Conservation (phyloP, 2,113 vertebrate species). For the Gobiocypris rarus region DNA sequence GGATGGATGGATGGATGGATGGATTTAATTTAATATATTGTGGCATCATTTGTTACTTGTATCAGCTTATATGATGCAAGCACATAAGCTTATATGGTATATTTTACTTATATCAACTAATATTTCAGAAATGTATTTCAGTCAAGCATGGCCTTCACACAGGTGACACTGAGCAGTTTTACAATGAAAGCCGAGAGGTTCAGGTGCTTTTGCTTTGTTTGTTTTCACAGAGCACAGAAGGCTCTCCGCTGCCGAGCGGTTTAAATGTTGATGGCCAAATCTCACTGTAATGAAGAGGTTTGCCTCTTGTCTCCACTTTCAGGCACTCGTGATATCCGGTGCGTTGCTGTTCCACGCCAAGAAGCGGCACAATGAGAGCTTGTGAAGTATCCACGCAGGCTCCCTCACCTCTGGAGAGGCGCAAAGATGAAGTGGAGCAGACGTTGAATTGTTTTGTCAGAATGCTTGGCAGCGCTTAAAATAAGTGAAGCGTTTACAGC, state of each 20-base stretch:
- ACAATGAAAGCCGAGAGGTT: neutral
- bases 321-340: slow-evolving; percentile 24
- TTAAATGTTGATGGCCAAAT: slow-evolving; percentile 33
- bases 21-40: no score
- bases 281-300: slow-evolving; percentile 38
- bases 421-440: slow-evolving; percentile 28
- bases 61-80: no score
- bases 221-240: neutral
- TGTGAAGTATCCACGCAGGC: slow-evolving; percentile 18
- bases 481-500: slow-evolving; percentile 51
- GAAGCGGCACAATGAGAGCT: neutral
- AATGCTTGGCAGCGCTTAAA: slow-evolving; percentile 41
- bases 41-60: no score
- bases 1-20: no score
- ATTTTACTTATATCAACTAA: no score
- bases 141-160: neutral
- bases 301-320: slow-evolving; percentile 14
- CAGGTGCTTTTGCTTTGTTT: neutral
- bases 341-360: neutral
- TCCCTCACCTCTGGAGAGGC: slow-evolving; percentile 25
- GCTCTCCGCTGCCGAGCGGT: neutral
- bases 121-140: neutral
- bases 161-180: neutral
- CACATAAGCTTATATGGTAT: no score
- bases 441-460: slow-evolving; percentile 43